These are phyloP conservation scores for Drosophila subquinaria DNA, from an alignment of 2,888 invertebrate species.

Conservation along the genomic window DNA sequence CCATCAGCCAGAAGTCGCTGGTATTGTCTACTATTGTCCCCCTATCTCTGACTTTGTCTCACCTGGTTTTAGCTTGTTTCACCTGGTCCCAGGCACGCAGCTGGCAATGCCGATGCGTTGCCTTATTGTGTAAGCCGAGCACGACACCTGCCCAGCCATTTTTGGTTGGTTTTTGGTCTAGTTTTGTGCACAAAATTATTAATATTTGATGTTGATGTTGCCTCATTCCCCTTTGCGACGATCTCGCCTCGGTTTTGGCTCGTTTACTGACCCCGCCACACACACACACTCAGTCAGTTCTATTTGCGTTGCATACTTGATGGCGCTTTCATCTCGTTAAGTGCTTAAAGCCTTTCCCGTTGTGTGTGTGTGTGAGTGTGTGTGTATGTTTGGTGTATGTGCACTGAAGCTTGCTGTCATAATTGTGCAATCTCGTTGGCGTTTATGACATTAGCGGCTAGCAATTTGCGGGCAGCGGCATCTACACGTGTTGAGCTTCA, in stretches of 20 bases:
- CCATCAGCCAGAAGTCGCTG: conserved; percentile 36
- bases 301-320: conserved; percentile 74
- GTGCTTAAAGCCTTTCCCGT: conserved; percentile 75
- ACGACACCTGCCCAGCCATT: conserved; percentile 73
- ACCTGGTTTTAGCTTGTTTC: neutral
- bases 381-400: conserved; percentile 3
- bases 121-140: conserved; percentile 76
- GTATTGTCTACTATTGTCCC: conserved; percentile 22
- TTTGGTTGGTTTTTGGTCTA: conserved; percentile 61
- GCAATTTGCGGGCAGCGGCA: conserved; percentile 46
- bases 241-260: neutral
- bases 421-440: conserved; percentile 71
- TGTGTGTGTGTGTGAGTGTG: conserved; percentile 1
- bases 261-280: conserved; percentile 12
- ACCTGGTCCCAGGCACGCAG: conserved; percentile 69
- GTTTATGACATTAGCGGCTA: conserved; percentile 70
- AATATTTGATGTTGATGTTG: conserved; percentile 74
- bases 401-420: conserved; percentile 61
- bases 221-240: neutral
- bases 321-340: conserved; percentile 75
- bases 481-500: conserved; percentile 26
- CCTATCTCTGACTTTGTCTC: neutral
- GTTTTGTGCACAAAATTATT: conserved; percentile 72
- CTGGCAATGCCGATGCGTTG: conserved; percentile 47
- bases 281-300: conserved; percentile 30